These are phyloP conservation scores for Eurystomus gularis DNA, from an alignment of 2,113 vertebrate species.

Conservation along the genomic window DNA sequence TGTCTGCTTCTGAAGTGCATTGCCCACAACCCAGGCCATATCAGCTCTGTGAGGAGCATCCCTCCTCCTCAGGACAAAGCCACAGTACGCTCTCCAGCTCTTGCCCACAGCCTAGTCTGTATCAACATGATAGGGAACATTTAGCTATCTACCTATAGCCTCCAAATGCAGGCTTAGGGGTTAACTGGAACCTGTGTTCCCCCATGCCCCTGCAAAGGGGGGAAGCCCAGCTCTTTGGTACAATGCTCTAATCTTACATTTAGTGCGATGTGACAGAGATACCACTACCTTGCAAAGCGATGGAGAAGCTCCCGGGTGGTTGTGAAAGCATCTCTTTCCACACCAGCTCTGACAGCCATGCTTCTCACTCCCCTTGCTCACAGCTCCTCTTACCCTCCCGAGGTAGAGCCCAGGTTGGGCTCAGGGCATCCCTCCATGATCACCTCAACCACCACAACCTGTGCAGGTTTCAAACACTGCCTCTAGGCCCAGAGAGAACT, in stretches of 20 bases:
- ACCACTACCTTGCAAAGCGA: neutral
- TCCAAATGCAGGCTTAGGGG: neutral
- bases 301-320: neutral
- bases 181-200: neutral
- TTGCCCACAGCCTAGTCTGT: neutral
- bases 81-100: neutral
- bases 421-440: neutral
- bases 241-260: neutral
- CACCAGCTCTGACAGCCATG: neutral
- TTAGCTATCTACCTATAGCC: neutral
- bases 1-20: neutral
- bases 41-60: neutral
- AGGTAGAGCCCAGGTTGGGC: neutral
- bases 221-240: neutral
- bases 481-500: neutral
- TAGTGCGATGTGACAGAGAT: rapidly evolving
- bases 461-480: neutral
- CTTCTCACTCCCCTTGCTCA: neutral
- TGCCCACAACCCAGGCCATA: too few species aligned
- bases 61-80: neutral
- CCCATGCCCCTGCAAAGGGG: neutral
- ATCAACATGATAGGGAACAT: neutral
- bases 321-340: neutral
- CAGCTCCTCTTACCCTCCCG: neutral
- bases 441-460: neutral